A percentile compares a stretch with the other conserved stretches of the same genome.
phyloP scores from a whole-genome alignment of 2,888 invertebrate genomes.

The Lymantria dispar region DNA sequence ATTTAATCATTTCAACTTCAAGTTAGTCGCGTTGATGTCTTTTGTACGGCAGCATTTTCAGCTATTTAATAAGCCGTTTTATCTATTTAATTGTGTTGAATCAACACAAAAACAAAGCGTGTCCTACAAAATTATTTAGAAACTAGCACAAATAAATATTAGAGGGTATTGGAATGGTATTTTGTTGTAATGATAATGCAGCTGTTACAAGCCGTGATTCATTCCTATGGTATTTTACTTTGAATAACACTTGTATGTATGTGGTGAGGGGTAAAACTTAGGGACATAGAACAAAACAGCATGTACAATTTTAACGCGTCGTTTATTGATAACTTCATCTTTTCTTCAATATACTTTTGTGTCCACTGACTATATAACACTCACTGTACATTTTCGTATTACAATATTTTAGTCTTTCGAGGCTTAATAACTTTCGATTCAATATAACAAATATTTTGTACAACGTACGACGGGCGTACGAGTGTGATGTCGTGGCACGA shows the following conservation, averaged over 20 bases:
- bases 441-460: constrained; percentile 82
- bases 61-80: neutral
- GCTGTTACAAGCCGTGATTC: constrained; percentile 1
- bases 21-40: constrained; percentile 46
- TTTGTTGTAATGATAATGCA: constrained; percentile 6
- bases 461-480: constrained; percentile 76
- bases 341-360: constrained; percentile 80
- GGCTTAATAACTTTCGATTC: constrained; percentile 75
- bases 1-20: too few species aligned
- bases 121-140: neutral
- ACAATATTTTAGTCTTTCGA: constrained; percentile 81
- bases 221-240: neutral
- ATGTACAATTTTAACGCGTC: constrained; percentile 76
- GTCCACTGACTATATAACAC: constrained; percentile 83
- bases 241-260: neutral
- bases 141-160: neutral
- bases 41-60: constrained; percentile 27
- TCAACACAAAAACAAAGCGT: neutral
- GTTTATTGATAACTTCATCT: constrained; percentile 81
- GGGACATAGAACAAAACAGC: constrained; percentile 72
- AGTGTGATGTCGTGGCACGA: constrained; percentile 75
- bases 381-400: constrained; percentile 82
- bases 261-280: constrained; percentile 29
- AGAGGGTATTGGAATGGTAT: constrained; percentile 16
- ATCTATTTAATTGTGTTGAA: neutral